These are phyloP conservation scores for Syndactyla subalaris DNA, from an alignment of 2,797 vertebrate genomes.

Conservation along the genomic window DNA sequence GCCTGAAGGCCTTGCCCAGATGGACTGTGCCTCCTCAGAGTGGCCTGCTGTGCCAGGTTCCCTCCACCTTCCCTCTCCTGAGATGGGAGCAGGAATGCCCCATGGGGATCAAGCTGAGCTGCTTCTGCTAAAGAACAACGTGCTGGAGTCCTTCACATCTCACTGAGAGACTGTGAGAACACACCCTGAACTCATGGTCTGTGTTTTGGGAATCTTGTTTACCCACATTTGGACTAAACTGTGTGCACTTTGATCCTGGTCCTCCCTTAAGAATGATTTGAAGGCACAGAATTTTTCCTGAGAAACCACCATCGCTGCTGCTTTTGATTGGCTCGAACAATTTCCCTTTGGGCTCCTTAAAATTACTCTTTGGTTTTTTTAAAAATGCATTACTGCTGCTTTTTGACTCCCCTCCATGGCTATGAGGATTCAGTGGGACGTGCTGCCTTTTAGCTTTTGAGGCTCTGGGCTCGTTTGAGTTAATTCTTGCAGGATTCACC, in stretches of 20 bases:
- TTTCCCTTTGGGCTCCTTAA: constrained; percentile 21
- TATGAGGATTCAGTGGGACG: neutral
- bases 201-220: constrained; percentile 2
- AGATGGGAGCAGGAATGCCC: neutral
- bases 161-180: neutral
- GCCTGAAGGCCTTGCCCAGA: constrained; percentile 17
- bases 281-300: neutral
- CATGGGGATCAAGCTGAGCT: neutral
- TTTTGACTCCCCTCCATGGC: neutral
- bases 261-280: neutral
- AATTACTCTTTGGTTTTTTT: neutral
- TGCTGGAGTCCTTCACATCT: neutral
- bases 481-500: neutral
- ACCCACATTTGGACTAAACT: neutral
- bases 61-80: neutral
- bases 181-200: neutral
- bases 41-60: neutral
- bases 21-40: neutral
- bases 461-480: neutral
- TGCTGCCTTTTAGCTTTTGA: neutral
- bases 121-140: neutral
- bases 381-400: neutral
- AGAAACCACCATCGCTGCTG: neutral
- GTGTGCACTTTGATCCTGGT: neutral
- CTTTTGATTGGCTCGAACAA: constrained; percentile 16